These are phyloP conservation scores for Oplegnathus fasciatus DNA, from an alignment of 2,113 vertebrate species.

Conservation along the genomic window DNA sequence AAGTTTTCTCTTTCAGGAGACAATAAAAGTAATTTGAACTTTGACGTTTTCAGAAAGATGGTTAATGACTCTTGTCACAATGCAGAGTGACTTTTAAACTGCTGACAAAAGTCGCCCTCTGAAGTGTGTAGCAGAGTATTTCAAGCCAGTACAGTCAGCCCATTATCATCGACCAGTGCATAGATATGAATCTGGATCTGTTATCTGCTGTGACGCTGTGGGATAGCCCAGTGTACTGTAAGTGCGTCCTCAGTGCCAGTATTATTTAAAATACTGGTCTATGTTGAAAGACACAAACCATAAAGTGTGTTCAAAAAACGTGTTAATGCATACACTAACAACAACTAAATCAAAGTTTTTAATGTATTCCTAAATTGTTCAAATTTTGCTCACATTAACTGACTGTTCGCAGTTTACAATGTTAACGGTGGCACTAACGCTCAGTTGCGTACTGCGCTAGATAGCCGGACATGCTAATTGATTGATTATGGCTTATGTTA, in stretches of 20 bases:
- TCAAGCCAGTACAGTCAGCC: slow-evolving; percentile 37
- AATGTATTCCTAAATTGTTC: background rate
- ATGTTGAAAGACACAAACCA: background rate
- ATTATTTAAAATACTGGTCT: background rate
- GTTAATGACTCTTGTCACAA: background rate
- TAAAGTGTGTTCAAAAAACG: background rate
- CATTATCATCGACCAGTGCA: slow-evolving; percentile 20
- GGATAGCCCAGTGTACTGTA: background rate
- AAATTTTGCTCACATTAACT: background rate
- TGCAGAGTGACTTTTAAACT: background rate
- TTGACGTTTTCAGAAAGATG: background rate
- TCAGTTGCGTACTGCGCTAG: too few species aligned
- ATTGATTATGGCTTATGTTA: too few species aligned
- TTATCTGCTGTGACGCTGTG: slow-evolving; percentile 1
- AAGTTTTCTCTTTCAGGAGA: background rate
- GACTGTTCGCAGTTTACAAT: too few species aligned
- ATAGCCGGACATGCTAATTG: too few species aligned
- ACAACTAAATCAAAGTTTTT: background rate
- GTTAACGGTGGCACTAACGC: too few species aligned
- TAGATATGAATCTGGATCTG: slow-evolving; percentile 45
- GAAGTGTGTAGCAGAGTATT: slow-evolving; percentile 5
- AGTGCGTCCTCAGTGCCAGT: background rate
- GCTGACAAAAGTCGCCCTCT: slow-evolving; percentile 42
- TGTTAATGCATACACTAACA: background rate
- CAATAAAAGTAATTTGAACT: background rate